Percentiles rank a stretch among this genome's conserved stretches.
phyloP scores from a whole-genome alignment of 2,797 vertebrate species.

The Carcharodon carcharias region DNA sequence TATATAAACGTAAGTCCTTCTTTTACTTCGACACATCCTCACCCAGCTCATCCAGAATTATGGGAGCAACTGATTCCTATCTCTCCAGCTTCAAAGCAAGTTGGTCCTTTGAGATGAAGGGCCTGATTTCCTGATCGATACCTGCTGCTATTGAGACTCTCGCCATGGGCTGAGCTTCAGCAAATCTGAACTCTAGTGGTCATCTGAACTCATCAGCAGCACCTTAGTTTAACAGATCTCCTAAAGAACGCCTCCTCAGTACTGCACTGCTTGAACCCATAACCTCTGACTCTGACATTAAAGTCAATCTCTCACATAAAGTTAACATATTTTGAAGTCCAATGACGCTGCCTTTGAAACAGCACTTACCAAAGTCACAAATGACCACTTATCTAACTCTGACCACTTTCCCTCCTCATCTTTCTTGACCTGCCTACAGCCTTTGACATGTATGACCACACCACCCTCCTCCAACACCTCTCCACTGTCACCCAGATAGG shows the following conservation, averaged over 20 bases:
- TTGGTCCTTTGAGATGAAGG: neutral
- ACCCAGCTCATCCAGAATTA: neutral
- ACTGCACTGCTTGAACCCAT: neutral
- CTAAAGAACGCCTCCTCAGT: neutral
- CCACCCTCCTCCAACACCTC: too few species aligned
- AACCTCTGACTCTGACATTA: neutral
- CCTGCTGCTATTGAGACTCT: neutral
- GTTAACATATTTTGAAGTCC: neutral
- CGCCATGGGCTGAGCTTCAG: neutral
- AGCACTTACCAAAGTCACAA: too few species aligned
- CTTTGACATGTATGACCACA: too few species aligned
- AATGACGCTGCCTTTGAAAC: neutral
- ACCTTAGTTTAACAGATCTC: neutral
- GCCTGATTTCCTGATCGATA: neutral
- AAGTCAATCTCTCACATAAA: neutral
- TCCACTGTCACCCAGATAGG: too few species aligned
- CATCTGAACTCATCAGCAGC: neutral
- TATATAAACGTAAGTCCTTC: too few species aligned
- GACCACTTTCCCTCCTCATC: too few species aligned
- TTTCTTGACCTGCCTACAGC: too few species aligned
- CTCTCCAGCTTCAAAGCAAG: neutral
- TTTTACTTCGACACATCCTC: too few species aligned
- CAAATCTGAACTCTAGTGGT: neutral
- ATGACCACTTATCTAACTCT: too few species aligned
- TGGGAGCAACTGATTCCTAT: neutral